Evolutionary conservation across 2,888 invertebrate species (phyloP).

Genomic region (Serripes groenlandicus): DNA sequence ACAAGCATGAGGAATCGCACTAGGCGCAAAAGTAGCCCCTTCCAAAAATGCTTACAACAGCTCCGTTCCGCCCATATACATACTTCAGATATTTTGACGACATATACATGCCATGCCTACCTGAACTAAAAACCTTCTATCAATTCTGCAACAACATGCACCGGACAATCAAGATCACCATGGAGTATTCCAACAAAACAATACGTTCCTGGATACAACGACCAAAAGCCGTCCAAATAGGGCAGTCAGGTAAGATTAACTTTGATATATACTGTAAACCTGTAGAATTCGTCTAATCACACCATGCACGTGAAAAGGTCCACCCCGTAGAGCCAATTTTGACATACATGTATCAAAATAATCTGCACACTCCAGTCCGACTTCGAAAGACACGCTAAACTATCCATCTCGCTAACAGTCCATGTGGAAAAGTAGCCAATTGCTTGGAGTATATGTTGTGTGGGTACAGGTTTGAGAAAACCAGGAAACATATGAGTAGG

Average conservation of each 20-base stretch:
- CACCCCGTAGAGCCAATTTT: neutral
- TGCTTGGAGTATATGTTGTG: too few relatives aligned
- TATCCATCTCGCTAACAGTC: neutral
- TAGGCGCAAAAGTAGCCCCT: slow-evolving; percentile 4
- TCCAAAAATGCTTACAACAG: too few relatives aligned
- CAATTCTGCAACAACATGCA: slow-evolving; percentile 16
- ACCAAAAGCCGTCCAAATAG: neutral
- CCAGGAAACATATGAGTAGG: too few relatives aligned
- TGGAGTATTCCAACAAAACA: slow-evolving; percentile 1
- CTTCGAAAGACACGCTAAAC: neutral
- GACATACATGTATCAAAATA: neutral
- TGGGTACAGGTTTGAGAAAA: too few relatives aligned
- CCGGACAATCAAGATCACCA: slow-evolving; percentile 29
- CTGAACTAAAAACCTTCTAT: slow-evolving; percentile 14
- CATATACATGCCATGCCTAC: too few relatives aligned
- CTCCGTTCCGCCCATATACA: too few relatives aligned
- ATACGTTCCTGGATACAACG: slow-evolving; percentile 17
- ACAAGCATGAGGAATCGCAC: neutral
- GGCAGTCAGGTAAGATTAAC: neutral
- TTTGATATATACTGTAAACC: slow-evolving; percentile 21
- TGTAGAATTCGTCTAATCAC: neutral
- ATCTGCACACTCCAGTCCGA: neutral
- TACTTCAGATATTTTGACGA: too few relatives aligned
- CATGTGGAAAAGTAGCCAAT: too few relatives aligned
- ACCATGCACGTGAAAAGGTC: neutral